phyloP scores from a whole-genome alignment of 1,140 invertebrate species.

The Diploscapter pachys region DNA sequence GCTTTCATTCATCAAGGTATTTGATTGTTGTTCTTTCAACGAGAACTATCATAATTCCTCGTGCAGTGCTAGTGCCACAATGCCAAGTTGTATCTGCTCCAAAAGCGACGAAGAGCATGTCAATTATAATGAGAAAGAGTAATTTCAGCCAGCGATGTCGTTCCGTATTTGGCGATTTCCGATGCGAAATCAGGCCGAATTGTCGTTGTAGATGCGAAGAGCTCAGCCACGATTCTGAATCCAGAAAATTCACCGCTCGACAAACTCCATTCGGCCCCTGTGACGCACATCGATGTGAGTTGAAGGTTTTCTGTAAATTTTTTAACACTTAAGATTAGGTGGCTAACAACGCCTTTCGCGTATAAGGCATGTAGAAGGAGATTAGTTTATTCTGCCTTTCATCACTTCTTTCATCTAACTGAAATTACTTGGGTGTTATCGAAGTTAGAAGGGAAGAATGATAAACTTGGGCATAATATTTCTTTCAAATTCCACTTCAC shows the following conservation, averaged over 20 bases:
- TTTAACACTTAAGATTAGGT: slow-evolving; percentile 10
- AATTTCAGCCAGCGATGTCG: slow-evolving; percentile 41
- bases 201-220: slow-evolving; percentile 84
- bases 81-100: not conserved
- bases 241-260: slow-evolving; percentile 67
- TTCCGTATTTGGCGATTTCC: slow-evolving; percentile 61
- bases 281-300: slow-evolving; percentile 72
- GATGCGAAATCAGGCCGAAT: slow-evolving; percentile 76
- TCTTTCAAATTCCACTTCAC: too few relatives aligned
- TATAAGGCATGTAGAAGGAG: not conserved
- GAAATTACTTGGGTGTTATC: too few relatives aligned
- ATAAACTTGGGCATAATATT: too few relatives aligned
- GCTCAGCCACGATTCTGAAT: slow-evolving; percentile 62
- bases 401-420: too few relatives aligned
- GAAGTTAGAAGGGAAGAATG: too few relatives aligned
- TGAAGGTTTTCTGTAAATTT: slow-evolving; percentile 46
- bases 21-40: slow-evolving; percentile 13
- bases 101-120: not conserved
- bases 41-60: slow-evolving; percentile 66
- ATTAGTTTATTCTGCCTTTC: too few relatives aligned
- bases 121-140: slow-evolving; percentile 26
- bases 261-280: slow-evolving; percentile 77
- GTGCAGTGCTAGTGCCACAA: slow-evolving; percentile 69
- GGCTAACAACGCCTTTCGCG: not conserved
- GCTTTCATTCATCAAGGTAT: slow-evolving; percentile 82